Percentiles rank a stretch among this genome's conserved stretches.
phyloP scores from a whole-genome alignment of 2,888 invertebrate genomes.

The Gisinianus flammeolus region DNA sequence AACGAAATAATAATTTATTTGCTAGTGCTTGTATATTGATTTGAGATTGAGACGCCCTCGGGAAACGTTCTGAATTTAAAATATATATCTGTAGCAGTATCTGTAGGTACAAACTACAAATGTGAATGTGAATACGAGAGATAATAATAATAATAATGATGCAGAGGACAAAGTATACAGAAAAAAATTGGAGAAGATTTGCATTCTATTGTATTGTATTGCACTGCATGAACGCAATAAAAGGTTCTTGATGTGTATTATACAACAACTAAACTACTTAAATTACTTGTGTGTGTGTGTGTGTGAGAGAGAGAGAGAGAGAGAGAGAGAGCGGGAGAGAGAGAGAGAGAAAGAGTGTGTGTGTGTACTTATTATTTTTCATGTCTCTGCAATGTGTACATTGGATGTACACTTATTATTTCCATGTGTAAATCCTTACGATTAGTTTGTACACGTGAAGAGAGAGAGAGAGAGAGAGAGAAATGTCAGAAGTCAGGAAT shows the following conservation, averaged over 20 bases:
- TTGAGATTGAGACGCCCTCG: too few species aligned
- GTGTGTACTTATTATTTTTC: too few species aligned
- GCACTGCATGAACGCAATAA: background rate
- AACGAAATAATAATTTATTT: too few species aligned
- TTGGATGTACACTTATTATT: background rate
- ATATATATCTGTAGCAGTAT: too few species aligned
- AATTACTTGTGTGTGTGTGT: background rate
- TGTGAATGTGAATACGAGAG: background rate
- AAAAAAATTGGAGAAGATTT: background rate
- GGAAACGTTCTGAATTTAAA: too few species aligned
- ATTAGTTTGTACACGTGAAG: background rate
- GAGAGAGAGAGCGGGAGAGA: background rate
- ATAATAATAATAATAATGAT: background rate
- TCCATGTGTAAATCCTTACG: background rate
- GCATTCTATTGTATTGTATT: background rate
- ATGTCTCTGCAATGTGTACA: background rate
- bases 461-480: background rate
- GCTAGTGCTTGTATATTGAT: too few species aligned
- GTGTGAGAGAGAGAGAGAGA: background rate
- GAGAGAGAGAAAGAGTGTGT: background rate
- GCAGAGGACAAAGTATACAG: background rate
- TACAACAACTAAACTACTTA: background rate
- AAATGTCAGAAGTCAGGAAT: background rate
- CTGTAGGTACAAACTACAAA: background rate
- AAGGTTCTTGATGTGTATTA: background rate